Percentiles rank a stretch among this genome's conserved stretches.
Evolutionary conservation across 2,888 invertebrate species (phyloP).

Genomic region (Schizotus pectinicornis): DNA sequence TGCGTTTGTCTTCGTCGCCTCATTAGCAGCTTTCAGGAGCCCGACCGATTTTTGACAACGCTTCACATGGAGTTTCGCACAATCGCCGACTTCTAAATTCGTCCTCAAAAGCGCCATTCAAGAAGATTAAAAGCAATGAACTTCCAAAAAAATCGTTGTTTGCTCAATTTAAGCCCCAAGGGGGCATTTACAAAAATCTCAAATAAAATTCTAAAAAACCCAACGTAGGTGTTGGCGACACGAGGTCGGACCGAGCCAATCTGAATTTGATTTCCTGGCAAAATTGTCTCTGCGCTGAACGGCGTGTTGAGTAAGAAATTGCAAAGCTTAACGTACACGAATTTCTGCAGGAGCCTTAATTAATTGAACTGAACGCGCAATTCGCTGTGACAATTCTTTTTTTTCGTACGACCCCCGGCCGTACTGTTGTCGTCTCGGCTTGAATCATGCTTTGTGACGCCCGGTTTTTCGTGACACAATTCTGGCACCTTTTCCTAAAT

Average conservation of each 20-base stretch:
- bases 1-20: neutral
- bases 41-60: neutral
- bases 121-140: slow-evolving; percentile 2
- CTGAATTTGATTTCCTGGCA: slow-evolving; percentile 21
- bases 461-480: no score
- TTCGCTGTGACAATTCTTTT: slow-evolving; percentile 4
- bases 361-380: slow-evolving; percentile 15
- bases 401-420: neutral
- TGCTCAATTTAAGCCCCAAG: no score
- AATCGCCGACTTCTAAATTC: slow-evolving; percentile 10
- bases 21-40: neutral
- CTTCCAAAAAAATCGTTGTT: no score
- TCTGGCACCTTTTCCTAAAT: no score
- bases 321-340: slow-evolving; percentile 5
- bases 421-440: neutral
- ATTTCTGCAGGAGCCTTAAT: slow-evolving; percentile 9
- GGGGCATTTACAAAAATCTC: no score
- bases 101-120: neutral
- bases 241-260: slow-evolving; percentile 23
- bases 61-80: slow-evolving; percentile 2
- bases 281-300: slow-evolving; percentile 13
- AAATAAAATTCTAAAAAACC: no score
- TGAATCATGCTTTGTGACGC: no score
- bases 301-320: neutral
- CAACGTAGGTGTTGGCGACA: neutral